Evolutionary conservation across 2,113 vertebrate genomes (phyloP).

Genomic region (Hippocampus comes): DNA sequence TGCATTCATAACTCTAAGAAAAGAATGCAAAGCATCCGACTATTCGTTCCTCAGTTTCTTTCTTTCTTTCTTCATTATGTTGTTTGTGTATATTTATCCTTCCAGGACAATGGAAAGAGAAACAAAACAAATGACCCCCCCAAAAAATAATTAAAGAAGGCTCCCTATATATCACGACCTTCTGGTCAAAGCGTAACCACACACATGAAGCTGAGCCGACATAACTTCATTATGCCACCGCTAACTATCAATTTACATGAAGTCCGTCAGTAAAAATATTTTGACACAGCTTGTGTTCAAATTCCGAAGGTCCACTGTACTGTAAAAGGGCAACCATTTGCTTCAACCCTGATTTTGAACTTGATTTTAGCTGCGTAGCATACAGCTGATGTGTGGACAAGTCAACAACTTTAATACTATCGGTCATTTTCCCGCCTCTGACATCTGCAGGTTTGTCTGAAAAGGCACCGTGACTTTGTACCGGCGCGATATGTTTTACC

Average conservation of each 20-base stretch:
- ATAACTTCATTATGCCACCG: neutral
- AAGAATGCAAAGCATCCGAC: neutral
- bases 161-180: too few species aligned
- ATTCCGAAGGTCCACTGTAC: neutral
- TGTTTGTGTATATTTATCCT: too few species aligned
- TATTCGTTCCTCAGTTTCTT: too few species aligned
- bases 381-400: neutral
- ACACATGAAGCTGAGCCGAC: neutral
- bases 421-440: neutral
- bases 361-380: neutral
- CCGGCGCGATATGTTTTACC: conserved; percentile 9
- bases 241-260: neutral
- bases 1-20: neutral
- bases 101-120: too few species aligned
- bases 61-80: too few species aligned
- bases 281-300: neutral
- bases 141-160: too few species aligned
- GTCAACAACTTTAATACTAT: neutral
- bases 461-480: neutral
- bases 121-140: too few species aligned
- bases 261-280: neutral
- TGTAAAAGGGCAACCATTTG: neutral
- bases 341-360: neutral
- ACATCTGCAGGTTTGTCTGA: conserved; percentile 2
- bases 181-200: too few species aligned